Evolutionary conservation across 2,888 invertebrate species (phyloP).

Genomic region (Cynaeus angustus): DNA sequence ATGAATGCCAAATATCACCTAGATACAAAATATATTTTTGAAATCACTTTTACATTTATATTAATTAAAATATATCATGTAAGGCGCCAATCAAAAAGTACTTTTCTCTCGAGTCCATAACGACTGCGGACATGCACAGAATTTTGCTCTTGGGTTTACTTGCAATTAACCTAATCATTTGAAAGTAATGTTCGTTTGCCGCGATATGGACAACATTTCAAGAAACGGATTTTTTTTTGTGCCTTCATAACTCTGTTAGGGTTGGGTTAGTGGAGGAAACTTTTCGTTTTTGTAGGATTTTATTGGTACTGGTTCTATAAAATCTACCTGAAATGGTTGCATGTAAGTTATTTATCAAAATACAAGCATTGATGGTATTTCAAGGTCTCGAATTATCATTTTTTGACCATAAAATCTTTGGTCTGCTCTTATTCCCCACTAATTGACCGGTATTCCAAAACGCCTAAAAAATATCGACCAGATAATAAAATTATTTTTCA

Average conservation of each 20-base stretch:
- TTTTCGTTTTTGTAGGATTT: constrained; percentile 53
- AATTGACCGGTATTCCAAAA: constrained; percentile 63
- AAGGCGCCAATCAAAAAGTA: constrained; percentile 53
- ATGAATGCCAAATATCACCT: background rate
- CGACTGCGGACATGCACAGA: constrained; percentile 60
- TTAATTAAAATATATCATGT: constrained; percentile 10
- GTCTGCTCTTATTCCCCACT: constrained; percentile 61
- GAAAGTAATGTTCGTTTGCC: constrained; percentile 57
- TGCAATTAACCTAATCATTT: constrained; percentile 63
- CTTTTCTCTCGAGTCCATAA: constrained; percentile 61
- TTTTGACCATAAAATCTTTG: constrained; percentile 61
- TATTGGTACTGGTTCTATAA: constrained; percentile 63
- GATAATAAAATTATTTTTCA: constrained; percentile 59
- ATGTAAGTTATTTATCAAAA: constrained; percentile 66
- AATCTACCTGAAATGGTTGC: constrained; percentile 64
- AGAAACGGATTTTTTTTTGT: too few species aligned
- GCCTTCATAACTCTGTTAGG: constrained; percentile 4
- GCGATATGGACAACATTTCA: constrained; percentile 47
- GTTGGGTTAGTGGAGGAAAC: constrained; percentile 2
- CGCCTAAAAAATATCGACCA: constrained; percentile 54
- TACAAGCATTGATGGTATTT: constrained; percentile 63
- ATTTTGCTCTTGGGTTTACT: constrained; percentile 55
- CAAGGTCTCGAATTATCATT: constrained; percentile 66
- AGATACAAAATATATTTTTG: background rate
- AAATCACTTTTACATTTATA: background rate